Conservation (phyloP, 2,797 vertebrate genomes). For the Crotalus adamanteus region DNA sequence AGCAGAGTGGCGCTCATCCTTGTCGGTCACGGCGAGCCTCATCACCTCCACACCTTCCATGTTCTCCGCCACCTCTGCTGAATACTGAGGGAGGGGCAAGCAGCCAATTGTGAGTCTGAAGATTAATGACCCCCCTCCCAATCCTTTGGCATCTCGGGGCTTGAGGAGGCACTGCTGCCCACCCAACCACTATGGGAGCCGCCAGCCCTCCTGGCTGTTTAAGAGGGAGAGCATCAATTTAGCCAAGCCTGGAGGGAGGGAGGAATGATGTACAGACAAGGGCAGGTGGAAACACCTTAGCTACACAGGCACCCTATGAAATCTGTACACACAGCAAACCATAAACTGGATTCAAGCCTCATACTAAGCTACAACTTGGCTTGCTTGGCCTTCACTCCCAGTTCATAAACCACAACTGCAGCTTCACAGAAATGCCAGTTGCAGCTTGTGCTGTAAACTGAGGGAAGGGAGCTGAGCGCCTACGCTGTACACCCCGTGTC, state of each 20-base stretch:
- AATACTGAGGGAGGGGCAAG: constrained; percentile 68
- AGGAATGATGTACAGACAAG: neutral
- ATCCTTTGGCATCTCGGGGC: too few species aligned
- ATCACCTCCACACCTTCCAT: constrained; percentile 60
- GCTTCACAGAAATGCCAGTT: neutral
- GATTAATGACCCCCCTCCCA: neutral
- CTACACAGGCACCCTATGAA: neutral
- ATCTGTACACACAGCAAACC: neutral
- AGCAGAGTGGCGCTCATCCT: constrained; percentile 68
- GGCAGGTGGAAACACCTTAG: neutral
- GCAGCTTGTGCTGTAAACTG: neutral
- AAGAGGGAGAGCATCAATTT: neutral
- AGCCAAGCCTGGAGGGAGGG: neutral
- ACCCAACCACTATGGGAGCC: neutral
- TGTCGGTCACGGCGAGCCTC: constrained; percentile 74
- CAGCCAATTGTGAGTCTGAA: too few species aligned
- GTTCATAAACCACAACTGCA: neutral
- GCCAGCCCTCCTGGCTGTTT: neutral
- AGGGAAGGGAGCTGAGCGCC: neutral
- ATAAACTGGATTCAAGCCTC: neutral
- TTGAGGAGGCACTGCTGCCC: neutral
- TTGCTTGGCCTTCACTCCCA: neutral
- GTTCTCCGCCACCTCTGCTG: constrained; percentile 74
- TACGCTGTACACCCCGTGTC: neutral
- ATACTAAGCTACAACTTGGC: neutral